Percentiles rank a stretch among this genome's conserved stretches.
These are phyloP conservation scores for Xiphophorus maculatus DNA, from an alignment of 2,113 vertebrate species.

Conservation along the genomic window DNA sequence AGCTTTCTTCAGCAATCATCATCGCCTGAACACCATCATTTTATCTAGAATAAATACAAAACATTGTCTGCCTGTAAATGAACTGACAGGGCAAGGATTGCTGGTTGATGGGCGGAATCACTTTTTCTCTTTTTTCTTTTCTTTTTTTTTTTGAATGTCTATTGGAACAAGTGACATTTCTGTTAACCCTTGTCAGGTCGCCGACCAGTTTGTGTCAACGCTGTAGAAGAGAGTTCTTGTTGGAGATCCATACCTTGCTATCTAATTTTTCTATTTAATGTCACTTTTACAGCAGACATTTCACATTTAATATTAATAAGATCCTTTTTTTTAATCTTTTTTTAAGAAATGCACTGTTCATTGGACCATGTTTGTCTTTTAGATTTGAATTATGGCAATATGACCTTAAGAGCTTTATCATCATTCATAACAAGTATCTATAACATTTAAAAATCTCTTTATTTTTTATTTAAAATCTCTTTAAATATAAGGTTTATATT, in stretches of 20 bases:
- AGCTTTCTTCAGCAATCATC: conserved; percentile 61
- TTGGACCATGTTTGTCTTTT: neutral
- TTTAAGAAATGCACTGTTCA: neutral
- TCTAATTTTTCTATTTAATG: conserved; percentile 34
- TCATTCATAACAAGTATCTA: neutral
- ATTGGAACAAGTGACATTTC: conserved; percentile 65
- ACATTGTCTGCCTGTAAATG: conserved; percentile 21
- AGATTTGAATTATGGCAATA: neutral
- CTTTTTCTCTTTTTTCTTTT: neutral
- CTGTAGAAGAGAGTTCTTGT: conserved; percentile 12
- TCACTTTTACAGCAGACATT: conserved; percentile 21
- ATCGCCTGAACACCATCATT: conserved; percentile 40
- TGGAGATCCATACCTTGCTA: neutral
- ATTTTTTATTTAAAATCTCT: no score
- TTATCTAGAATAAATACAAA: conserved; percentile 70
- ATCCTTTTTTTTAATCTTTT: conserved; percentile 1
- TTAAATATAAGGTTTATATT: no score
- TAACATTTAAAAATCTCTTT: no score
- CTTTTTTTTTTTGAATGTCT: conserved; percentile 7
- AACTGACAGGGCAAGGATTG: conserved; percentile 57
- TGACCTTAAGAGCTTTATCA: neutral
- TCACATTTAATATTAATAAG: neutral
- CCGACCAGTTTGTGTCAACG: conserved; percentile 44
- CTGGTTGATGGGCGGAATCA: conserved; percentile 24
- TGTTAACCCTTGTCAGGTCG: conserved; percentile 54